phyloP scores from a whole-genome alignment of 2,797 vertebrate species.

The Macropus fuliginosus region DNA sequence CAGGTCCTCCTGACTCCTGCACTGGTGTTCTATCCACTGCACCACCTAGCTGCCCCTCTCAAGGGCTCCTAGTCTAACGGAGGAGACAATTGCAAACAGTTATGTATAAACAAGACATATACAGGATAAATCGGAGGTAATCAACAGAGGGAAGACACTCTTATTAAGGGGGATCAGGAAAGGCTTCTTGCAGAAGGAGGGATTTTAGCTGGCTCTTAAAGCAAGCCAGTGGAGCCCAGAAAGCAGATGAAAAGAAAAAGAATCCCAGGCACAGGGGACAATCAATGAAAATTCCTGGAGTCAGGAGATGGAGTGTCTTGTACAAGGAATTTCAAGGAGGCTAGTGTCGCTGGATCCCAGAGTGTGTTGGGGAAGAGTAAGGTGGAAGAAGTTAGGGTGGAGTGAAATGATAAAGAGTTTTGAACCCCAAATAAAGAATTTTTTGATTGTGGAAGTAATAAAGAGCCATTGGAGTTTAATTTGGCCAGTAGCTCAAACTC shows the following conservation, averaged over 20 bases:
- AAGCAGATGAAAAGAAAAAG: neutral
- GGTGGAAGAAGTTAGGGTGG: neutral
- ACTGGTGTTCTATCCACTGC: too few relatives aligned
- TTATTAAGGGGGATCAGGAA: neutral
- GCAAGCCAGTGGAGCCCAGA: neutral
- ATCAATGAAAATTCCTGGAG: neutral
- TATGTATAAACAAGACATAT: neutral
- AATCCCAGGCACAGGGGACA: neutral
- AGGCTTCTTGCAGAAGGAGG: neutral
- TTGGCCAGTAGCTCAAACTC: neutral
- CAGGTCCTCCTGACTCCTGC: too few relatives aligned
- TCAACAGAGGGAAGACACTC: neutral
- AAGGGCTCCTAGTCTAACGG: too few relatives aligned
- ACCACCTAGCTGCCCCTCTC: too few relatives aligned
- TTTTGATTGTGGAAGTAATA: neutral
- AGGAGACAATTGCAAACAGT: neutral
- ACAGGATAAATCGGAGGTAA: neutral
- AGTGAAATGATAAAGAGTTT: neutral
- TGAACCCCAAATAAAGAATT: neutral
- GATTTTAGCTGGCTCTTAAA: neutral
- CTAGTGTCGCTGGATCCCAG: neutral
- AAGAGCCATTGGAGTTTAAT: neutral
- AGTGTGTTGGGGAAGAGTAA: neutral
- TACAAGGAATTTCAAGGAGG: neutral
- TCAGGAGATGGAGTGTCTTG: neutral